Base-by-base conservation (phyloP, 1,140 invertebrate genomes). In the Parapsyche elsis region DNA sequence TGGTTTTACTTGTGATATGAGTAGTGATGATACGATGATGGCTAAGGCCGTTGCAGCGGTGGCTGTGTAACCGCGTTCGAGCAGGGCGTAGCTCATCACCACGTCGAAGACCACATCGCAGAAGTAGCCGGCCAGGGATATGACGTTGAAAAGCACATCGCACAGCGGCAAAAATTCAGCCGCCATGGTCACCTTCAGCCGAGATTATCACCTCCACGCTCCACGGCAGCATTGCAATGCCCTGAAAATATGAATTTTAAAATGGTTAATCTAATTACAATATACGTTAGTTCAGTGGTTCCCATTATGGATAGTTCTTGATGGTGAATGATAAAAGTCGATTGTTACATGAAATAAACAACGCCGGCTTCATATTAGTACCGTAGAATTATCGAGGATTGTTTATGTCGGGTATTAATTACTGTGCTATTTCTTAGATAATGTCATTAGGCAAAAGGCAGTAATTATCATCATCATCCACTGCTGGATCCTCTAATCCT, bases 41-140 rank as follows among this genome's bases (percentile, higher is more conserved):
- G 90, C 87, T 80, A 95, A 87, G 64, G 92, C 92, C 2, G 94
- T 88, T 0, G 90, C 87, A 86, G 94, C 90, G 86, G 92, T 90
- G 79, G 89, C 84, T 84, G 88, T 88, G 85, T 92, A 87, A 57
- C 91, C 89, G 57, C 91, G 90, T 84, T 94, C 90, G 80, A 94
- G 93, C 5, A 96, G 88, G 7, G 95, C 94, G 87, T 96, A 96
- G 14, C 93, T 92, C 90, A 95, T 94, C 49, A 96, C 92, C 44
- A 96, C 90, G 87, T 97, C 95, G 85, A 97, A 97, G 1, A 96
- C 95, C 59, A 96, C 92, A 90, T 96, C 95, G 89, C 95, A 97
- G 87, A 97, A 97, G 86, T 97, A 96, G 1, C 94, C 94, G n/a
- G 94, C 94, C 70, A 97, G 88, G 10, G 95, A 96, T 80, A 97